Evolutionary conservation across 2,113 vertebrate species (phyloP).

Genomic region (Rutilus rutilus): DNA sequence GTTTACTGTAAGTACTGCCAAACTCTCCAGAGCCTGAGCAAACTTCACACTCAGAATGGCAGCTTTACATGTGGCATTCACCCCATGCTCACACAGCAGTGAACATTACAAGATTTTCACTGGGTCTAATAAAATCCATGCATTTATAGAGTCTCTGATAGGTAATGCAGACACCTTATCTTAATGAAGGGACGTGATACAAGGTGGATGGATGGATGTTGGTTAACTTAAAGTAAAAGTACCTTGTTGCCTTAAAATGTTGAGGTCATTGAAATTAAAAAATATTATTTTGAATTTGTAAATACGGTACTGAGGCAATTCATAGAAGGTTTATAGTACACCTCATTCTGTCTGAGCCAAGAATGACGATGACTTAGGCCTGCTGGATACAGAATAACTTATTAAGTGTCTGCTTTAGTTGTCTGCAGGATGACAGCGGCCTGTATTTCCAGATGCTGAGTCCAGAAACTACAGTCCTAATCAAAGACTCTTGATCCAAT

Average conservation of each 20-base stretch:
- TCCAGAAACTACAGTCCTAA: slow-evolving; percentile 35
- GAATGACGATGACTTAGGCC: slow-evolving; percentile 14
- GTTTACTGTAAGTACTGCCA: background rate
- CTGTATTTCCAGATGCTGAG: slow-evolving; percentile 26
- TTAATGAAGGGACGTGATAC: background rate
- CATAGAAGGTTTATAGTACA: background rate
- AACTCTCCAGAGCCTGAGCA: background rate
- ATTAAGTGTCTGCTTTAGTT: slow-evolving; percentile 26
- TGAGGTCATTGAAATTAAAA: too few relatives aligned
- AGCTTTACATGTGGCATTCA: slow-evolving; percentile 1
- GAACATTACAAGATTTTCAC: too few relatives aligned
- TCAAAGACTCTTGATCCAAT: slow-evolving; percentile 30
- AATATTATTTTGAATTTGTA: too few relatives aligned
- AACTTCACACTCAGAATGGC: slow-evolving; percentile 21
- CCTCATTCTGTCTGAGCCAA: slow-evolving; percentile 10
- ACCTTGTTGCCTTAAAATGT: too few relatives aligned
- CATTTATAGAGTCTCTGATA: background rate
- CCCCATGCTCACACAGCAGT: background rate
- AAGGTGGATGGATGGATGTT: background rate
- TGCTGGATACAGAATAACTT: slow-evolving; percentile 6
- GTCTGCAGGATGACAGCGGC: slow-evolving; percentile 10
- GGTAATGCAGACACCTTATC: background rate
- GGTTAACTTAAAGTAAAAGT: too few relatives aligned
- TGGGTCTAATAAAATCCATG: too few relatives aligned
- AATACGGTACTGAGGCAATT: too few relatives aligned